These are phyloP conservation scores for Syrrhaptes paradoxus DNA, from an alignment of 2,113 vertebrate genomes.

Conservation along the genomic window DNA sequence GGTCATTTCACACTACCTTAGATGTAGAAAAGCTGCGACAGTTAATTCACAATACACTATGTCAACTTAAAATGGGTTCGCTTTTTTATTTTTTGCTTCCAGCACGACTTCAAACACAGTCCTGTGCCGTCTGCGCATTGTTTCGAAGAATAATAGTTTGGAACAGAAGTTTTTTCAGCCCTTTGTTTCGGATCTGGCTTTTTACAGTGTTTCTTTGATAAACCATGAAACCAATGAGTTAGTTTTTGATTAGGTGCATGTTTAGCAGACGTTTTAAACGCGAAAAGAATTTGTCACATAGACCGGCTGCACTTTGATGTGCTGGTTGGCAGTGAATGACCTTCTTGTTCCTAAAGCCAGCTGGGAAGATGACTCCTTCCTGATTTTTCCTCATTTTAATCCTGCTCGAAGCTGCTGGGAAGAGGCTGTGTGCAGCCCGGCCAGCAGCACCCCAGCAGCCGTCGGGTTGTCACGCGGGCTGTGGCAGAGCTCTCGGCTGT, in stretches of 20 bases:
- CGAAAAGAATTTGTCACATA: not conserved
- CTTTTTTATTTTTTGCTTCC: conserved; percentile 49
- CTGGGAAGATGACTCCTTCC: not conserved
- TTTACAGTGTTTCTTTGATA: not conserved
- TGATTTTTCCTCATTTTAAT: not conserved
- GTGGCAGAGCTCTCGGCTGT: not conserved
- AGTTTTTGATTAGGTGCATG: not conserved
- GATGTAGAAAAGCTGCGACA: conserved; percentile 52
- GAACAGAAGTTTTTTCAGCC: not conserved
- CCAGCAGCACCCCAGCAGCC: not conserved
- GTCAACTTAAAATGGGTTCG: conserved; percentile 46
- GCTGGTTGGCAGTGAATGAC: not conserved
- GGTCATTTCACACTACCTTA: conserved; percentile 29
- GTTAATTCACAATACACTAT: conserved; percentile 66
- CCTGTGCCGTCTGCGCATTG: not conserved
- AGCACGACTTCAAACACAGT: not conserved
- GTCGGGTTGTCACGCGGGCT: rapidly evolving
- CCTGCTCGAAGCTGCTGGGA: not conserved
- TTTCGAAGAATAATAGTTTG: not conserved
- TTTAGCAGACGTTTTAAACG: not conserved
- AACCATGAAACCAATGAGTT: not conserved
- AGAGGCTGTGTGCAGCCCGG: rapidly evolving
- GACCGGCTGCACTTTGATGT: not conserved
- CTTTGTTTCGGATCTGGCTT: not conserved
- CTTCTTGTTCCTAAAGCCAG: not conserved